Conservation (phyloP, 1,140 invertebrate genomes). For the Tyrophagus putrescentiae region DNA sequence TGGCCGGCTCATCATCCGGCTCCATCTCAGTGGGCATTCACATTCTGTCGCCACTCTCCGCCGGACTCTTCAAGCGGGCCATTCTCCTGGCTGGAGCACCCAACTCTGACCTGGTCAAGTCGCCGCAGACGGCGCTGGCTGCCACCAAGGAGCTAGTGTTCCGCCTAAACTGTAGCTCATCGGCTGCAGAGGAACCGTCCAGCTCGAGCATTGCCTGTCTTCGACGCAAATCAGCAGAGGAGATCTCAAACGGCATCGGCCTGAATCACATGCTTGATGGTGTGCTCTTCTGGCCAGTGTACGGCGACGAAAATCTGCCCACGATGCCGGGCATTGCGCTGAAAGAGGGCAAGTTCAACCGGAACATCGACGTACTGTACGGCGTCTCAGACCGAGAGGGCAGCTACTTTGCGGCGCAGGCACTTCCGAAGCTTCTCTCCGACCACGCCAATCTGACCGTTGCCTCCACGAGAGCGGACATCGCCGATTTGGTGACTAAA, state of each 20-base stretch:
- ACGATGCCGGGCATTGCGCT: neutral
- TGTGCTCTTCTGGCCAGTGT: neutral
- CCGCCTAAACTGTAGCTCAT: too few species aligned
- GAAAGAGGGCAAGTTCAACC: neutral
- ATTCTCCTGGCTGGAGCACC: conserved; percentile 43
- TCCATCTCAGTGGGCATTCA: conserved; percentile 81
- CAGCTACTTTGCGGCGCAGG: conserved; percentile 62
- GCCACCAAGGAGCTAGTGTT: too few species aligned
- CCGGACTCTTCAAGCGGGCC: conserved; percentile 70
- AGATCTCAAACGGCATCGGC: conserved; percentile 27
- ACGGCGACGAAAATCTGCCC: neutral
- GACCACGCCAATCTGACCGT: too few species aligned
- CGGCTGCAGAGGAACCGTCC: too few species aligned
- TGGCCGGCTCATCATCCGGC: conserved; percentile 39
- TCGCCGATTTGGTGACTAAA: too few species aligned
- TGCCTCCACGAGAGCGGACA: too few species aligned
- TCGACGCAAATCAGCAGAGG: neutral
- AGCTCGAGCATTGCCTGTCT: conserved; percentile 7
- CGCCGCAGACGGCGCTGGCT: too few species aligned
- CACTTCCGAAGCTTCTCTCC: too few species aligned
- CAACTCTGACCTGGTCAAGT: too few species aligned
- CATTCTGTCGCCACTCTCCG: conserved; percentile 62
- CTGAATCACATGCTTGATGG: neutral
- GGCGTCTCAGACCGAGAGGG: neutral
- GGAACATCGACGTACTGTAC: neutral